Evolutionary conservation across 2,797 vertebrate species (phyloP).

Genomic region (Halcyon badia): DNA sequence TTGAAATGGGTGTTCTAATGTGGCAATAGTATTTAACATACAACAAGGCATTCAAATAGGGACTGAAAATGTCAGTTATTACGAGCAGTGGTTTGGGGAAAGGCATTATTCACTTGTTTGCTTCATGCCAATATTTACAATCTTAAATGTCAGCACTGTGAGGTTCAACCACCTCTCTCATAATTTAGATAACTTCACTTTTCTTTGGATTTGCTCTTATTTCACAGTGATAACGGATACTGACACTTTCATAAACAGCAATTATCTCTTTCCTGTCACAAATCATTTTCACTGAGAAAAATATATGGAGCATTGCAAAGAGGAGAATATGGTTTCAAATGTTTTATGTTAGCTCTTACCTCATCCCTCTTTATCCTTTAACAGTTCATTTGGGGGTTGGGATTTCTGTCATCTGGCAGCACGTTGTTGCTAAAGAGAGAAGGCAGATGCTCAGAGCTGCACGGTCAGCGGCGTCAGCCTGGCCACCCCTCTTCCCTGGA

Average conservation of each 20-base stretch:
- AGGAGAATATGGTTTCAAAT: not conserved
- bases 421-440: not conserved
- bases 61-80: not conserved
- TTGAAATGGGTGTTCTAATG: not conserved
- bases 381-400: not conserved
- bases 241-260: not conserved
- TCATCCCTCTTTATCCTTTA: not conserved
- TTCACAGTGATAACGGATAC: not conserved
- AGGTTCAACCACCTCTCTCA: not conserved
- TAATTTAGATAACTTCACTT: not conserved
- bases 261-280: not conserved
- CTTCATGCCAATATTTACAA: slow-evolving; percentile 1
- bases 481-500: not conserved
- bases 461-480: not conserved
- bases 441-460: not conserved
- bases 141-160: not conserved
- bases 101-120: not conserved
- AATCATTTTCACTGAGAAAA: not conserved
- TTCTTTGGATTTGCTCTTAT: not conserved
- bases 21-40: not conserved
- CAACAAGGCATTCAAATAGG: not conserved
- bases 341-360: not conserved
- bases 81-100: not conserved
- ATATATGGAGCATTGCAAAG: not conserved
- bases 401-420: not conserved